Conservation (phyloP, 2,113 vertebrate species). For the Tyto alba region DNA sequence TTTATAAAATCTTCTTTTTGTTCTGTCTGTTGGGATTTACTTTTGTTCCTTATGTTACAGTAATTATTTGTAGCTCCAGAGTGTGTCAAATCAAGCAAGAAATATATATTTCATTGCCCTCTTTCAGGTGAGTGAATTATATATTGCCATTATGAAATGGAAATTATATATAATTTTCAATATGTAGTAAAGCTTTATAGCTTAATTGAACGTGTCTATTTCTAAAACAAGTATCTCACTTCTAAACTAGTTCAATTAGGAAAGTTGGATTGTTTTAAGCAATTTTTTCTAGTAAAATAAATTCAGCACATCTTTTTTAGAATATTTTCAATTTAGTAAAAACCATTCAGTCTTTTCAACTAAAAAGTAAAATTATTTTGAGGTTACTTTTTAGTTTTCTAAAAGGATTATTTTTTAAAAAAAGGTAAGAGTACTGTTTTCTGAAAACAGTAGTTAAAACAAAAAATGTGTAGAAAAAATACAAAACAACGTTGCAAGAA, state of each 20-base stretch:
- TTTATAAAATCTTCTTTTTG: not conserved
- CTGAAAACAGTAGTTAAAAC: not conserved
- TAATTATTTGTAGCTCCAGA: not conserved
- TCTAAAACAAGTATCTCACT: not conserved
- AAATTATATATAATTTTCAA: not conserved
- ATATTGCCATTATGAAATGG: not conserved
- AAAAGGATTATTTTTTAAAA: not conserved
- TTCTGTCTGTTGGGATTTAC: not conserved
- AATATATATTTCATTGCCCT: not conserved
- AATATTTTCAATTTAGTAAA: not conserved
- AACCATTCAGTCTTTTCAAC: not conserved
- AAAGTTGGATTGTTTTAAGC: not conserved
- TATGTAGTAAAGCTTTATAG: not conserved
- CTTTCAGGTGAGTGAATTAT: not conserved
- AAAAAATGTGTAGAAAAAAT: not conserved
- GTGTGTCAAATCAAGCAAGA: not conserved
- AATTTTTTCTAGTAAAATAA: not conserved
- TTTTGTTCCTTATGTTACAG: not conserved
- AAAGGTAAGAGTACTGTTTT: not conserved
- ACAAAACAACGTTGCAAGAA: not conserved
- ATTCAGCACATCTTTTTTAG: not conserved
- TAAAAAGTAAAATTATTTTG: not conserved
- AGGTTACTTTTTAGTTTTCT: not conserved
- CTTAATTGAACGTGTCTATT: not conserved
- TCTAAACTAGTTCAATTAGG: not conserved